These are phyloP conservation scores for Rhagophthalmus giganteus DNA, from an alignment of 2,888 invertebrate genomes.

Conservation along the genomic window DNA sequence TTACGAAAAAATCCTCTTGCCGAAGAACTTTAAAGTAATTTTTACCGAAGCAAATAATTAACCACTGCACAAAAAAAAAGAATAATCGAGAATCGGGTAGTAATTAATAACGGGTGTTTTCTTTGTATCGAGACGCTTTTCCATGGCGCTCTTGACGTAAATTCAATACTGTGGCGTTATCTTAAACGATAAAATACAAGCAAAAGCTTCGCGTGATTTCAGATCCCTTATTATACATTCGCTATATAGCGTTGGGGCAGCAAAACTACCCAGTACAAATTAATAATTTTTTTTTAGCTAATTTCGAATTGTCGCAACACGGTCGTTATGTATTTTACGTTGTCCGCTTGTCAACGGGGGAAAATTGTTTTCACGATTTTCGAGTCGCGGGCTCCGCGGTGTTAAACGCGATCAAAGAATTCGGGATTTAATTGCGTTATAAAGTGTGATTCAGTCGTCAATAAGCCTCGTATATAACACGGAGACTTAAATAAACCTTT, in stretches of 20 bases:
- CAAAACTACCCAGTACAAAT: slow-evolving; percentile 23
- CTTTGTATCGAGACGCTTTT: slow-evolving; percentile 33
- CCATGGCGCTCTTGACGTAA: slow-evolving; percentile 36
- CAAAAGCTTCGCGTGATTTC: slow-evolving; percentile 37
- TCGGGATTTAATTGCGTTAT: slow-evolving; percentile 18
- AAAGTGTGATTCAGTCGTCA: slow-evolving; percentile 18
- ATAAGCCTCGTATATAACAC: too few relatives aligned
- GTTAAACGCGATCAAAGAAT: slow-evolving; percentile 10
- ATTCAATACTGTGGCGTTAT: slow-evolving; percentile 39
- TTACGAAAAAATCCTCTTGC: neutral
- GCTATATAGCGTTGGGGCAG: slow-evolving; percentile 13
- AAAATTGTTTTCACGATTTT: slow-evolving; percentile 5
- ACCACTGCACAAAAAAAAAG: slow-evolving; percentile 28
- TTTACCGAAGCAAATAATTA: slow-evolving; percentile 28
- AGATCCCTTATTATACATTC: slow-evolving; percentile 35
- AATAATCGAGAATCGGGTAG: slow-evolving; percentile 35
- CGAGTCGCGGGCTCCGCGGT: too few relatives aligned
- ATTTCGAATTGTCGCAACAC: slow-evolving; percentile 18
- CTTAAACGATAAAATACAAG: slow-evolving; percentile 38
- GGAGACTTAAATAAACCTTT: slow-evolving; percentile 27
- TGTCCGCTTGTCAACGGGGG: slow-evolving; percentile 9
- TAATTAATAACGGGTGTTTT: slow-evolving; percentile 36
- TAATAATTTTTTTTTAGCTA: slow-evolving; percentile 13
- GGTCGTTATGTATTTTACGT: slow-evolving; percentile 8
- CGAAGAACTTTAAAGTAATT: slow-evolving; percentile 27